Percentiles rank a stretch among this genome's conserved stretches.
Evolutionary conservation across 2,113 vertebrate species (phyloP).

Genomic region (Charina bottae): DNA sequence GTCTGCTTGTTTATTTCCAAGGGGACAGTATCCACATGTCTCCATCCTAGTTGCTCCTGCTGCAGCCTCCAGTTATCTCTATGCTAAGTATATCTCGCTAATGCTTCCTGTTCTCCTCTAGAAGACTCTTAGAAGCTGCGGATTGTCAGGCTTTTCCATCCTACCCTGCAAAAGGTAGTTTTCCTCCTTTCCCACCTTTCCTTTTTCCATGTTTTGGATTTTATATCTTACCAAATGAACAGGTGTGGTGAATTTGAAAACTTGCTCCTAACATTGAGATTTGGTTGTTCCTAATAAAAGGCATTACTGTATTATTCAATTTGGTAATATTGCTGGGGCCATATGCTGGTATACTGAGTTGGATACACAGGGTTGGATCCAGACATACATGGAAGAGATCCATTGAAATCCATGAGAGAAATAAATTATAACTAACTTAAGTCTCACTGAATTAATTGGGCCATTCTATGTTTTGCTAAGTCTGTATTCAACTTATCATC

Average conservation of each 20-base stretch:
- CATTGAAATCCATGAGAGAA: background rate
- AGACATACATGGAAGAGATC: background rate
- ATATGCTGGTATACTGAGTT: background rate
- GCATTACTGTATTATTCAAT: background rate
- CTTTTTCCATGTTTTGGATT: background rate
- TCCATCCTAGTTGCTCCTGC: background rate
- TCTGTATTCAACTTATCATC: background rate
- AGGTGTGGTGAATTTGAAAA: background rate
- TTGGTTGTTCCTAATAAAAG: background rate
- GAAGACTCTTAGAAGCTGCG: background rate
- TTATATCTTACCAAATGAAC: background rate
- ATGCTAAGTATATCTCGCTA: background rate
- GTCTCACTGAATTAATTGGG: background rate
- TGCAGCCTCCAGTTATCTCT: background rate
- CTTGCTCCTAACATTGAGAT: background rate
- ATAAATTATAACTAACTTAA: background rate
- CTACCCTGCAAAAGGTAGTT: background rate
- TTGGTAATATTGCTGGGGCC: background rate
- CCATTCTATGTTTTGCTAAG: background rate
- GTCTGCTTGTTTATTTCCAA: background rate
- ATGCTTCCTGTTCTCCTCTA: background rate
- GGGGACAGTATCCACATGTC: background rate
- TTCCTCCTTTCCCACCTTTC: background rate
- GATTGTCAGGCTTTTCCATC: too few relatives aligned
- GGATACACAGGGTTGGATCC: background rate